Evolutionary conservation across 2,113 vertebrate species (phyloP), one percentile per base, ranked within the genome.

Genomic region (Leptobrachium leishanense): DNA sequence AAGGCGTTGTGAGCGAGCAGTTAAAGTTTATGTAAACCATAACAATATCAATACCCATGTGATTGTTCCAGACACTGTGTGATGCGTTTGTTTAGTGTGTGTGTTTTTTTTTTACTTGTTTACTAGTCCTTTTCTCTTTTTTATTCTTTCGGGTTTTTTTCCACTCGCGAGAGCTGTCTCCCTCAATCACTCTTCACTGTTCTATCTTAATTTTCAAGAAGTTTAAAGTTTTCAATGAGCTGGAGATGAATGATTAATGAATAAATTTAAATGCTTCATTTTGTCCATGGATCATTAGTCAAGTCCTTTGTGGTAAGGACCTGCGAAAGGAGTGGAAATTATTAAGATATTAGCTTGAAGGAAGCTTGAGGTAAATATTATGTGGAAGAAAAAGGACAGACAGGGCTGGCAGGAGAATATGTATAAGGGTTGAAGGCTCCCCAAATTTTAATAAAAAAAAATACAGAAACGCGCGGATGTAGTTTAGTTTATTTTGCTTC

Each of bases 231-330:
- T 99, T 98, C 97, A 99, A 99, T 98, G 98, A 99, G 98, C 97
- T 98, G 96, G 97, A 98, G 97, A 99, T 99, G 98, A 99, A 98
- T 99, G 98, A 98, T 99, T 99, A 99, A 99, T 99, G 98, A 98
- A 98, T 98, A 99, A 96, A 99, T 99, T 98, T 98, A 96, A 98
- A 99, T 99, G 98, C 96, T 99, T 98, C 98, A 98, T 98, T 98
- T 98, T 98, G 97, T 98, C 96, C 95, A 98, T 96, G 98, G 97
- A 99, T 98, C 97, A 99, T 99, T 99, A 99, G 97, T 98, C 97
- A 99, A 99, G 97, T 99, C 97, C 97, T 99, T 99, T 99, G 98
- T 98, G 97, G 97, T 97, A 99, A 98, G 96, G 98, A 98, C 98
- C 98, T 98, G 97, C 96, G 95, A 98, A 99, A 98, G 95, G 96